phyloP scores from a whole-genome alignment of 1,140 invertebrate species.

The Heliconius hewitsoni region DNA sequence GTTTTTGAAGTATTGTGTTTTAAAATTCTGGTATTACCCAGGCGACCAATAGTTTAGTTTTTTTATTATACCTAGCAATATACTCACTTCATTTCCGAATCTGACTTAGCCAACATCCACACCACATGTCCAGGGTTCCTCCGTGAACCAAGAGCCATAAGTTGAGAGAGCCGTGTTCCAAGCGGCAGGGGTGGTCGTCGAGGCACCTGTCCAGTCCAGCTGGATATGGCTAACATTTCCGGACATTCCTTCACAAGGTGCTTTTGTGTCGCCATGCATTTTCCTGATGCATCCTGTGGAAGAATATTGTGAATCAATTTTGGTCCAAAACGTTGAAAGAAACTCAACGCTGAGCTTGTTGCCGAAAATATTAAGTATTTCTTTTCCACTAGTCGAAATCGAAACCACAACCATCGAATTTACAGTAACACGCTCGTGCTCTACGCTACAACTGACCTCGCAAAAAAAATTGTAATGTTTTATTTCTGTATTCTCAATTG shows the following conservation, averaged over 20 bases:
- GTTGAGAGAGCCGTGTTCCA: slow-evolving; percentile 84
- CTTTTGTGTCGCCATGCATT: slow-evolving; percentile 79
- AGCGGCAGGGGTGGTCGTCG: slow-evolving; percentile 85
- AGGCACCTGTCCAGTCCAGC: slow-evolving; percentile 87
- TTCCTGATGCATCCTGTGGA: slow-evolving; percentile 75
- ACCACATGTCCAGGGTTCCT: slow-evolving; percentile 81
- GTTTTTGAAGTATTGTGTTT: too few species aligned
- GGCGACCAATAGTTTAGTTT: too few species aligned
- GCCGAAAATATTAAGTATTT: too few species aligned
- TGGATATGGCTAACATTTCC: slow-evolving; percentile 89
- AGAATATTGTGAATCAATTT: slow-evolving; percentile 21
- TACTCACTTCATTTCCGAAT: slow-evolving; percentile 85
- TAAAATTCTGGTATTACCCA: too few species aligned
- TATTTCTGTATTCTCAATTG: slow-evolving; percentile 3
- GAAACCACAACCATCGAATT: too few species aligned
- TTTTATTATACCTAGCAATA: neutral
- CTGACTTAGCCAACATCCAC: slow-evolving; percentile 82
- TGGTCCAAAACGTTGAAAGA: neutral
- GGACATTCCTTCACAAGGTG: slow-evolving; percentile 87
- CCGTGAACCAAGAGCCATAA: slow-evolving; percentile 87
- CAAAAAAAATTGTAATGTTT: neutral
- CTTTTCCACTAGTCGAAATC: too few species aligned
- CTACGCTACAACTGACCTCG: too few species aligned
- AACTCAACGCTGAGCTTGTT: too few species aligned
- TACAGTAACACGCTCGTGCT: too few species aligned